Evolutionary conservation across 1,140 invertebrate genomes (phyloP), one percentile per base, ranked within the genome.

Genomic region (Euwallacea similis): DNA sequence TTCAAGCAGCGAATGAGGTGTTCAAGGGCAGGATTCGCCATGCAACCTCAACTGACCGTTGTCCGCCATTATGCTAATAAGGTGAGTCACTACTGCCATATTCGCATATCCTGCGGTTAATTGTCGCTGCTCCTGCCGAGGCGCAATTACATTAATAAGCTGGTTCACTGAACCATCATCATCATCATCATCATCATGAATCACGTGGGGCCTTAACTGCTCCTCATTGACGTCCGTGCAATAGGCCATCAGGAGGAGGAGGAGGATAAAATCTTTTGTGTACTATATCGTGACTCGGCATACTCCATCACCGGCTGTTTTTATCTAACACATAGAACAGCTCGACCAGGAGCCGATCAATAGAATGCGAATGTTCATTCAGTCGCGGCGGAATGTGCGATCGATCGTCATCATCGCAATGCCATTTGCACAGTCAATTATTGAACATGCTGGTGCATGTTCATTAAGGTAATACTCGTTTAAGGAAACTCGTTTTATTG

Each of bases 231-330:
- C 21, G 21, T 33, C 21, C 21, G 21, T 33, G 21, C 21, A 33
- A 33, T 33, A 1, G 21, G 21, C 21, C 21, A 33, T 33, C 21
- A 4, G 21, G 21, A 33, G 21, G 21, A 33, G 21, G 21, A 33
- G 21, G 21, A 33, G 21, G 21, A 33, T 33, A 33, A 33, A 33
- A 33, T 33, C 47, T 50, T 54, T 69, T 63, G 59, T 70, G 54
- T 62, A 56, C 60, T 50, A 59, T 72, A 66, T 61, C 70, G 70
- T 72, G 70, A 72, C 70, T 66, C 42, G 13, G 21, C 55, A 42
- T 61, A 72, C 63, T 72, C 63, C 47, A 72, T 72, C 70, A 72
- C 60, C 33, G 33, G 41, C 47, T 63, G 58, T 72, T 66, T 72
- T 63, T 72, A 62, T 56, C 70, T 61, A 13, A 13, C 58, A n/a